phyloP scores from a whole-genome alignment of 2,797 vertebrate species.

The Danio tinwini region DNA sequence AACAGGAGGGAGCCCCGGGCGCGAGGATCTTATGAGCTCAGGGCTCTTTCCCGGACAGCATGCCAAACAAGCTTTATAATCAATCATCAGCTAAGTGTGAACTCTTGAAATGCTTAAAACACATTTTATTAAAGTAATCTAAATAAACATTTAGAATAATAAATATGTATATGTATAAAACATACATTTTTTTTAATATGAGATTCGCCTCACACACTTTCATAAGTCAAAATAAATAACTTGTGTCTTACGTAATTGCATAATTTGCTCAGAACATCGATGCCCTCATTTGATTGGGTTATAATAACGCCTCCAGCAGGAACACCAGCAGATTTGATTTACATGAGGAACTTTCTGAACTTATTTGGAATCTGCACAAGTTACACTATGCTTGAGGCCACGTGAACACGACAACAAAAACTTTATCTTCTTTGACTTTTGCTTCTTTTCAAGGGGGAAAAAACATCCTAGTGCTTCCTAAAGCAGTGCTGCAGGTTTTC shows the following conservation, averaged over 20 bases:
- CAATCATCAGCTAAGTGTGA: too few relatives aligned
- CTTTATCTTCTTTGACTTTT: conserved; percentile 50
- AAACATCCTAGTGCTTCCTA: conserved; percentile 55
- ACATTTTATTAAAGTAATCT: too few relatives aligned
- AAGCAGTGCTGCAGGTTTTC: conserved; percentile 67
- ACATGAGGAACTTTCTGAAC: conserved; percentile 35
- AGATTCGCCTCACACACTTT: not conserved
- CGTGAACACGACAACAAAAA: conserved; percentile 68
- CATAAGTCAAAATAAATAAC: conserved; percentile 6
- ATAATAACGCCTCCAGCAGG: not conserved
- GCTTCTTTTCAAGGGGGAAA: conserved; percentile 65
- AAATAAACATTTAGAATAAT: too few relatives aligned
- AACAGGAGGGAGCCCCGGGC: too few relatives aligned
- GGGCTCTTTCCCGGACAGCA: too few relatives aligned
- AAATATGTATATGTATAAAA: too few relatives aligned
- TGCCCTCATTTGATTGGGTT: conserved; percentile 36
- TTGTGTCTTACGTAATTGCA: conserved; percentile 7
- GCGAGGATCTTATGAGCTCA: too few relatives aligned
- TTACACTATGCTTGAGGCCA: conserved; percentile 61
- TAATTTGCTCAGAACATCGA: conserved; percentile 11
- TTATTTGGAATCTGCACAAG: conserved; percentile 60
- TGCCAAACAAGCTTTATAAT: too few relatives aligned
- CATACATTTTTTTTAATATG: too few relatives aligned
- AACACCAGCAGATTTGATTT: conserved; percentile 20
- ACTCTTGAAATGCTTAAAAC: too few relatives aligned